Base-by-base conservation (phyloP, 2,888 invertebrate genomes). In the Lithophane semibrunnea region DNA sequence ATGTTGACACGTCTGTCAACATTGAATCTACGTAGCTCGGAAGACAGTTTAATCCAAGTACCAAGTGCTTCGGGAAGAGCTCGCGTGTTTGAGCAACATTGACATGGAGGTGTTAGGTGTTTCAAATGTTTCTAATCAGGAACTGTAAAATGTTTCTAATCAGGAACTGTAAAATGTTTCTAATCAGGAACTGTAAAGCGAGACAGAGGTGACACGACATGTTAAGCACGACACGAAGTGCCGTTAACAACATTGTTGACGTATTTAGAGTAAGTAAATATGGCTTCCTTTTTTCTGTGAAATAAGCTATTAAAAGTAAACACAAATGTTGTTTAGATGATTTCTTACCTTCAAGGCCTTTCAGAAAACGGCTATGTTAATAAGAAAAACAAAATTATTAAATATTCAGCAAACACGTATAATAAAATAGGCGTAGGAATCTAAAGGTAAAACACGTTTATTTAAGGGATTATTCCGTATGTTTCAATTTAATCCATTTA, bases 401-500 rank as follows among this genome's bases (percentile, higher is more conserved):
- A 65, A 65, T 52, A 37, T 75, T 52, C 52, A 73, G 29, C 12
- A 73, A 63, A 70, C 3, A 24, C 12, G n/a, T 8, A 44, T 44
- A 44, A 16, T 29, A 29, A 29, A 29, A 29, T 37, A 72, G 49
- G 54, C 66, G 49, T 69, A 54, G 47, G 63, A 75, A 68, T 29
- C 29, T 21, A 49, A 61, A 56, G 61, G 65, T 49, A 70, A 64
- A 42, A 12, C 3, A 9, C 44, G 54, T 54, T 74, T 63, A 78
- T 72, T 37, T 68, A 80, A 75, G 77, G 37, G 73, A 56, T 75
- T 47, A 70, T 37, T 66, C 68, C 8, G 56, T 77, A 65, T 80
- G 64, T 81, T 83, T 83, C 76, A 87, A 83, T 87, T 81, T 67
- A 80, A 82, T 83, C 81, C 73, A 58, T 75, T 85, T 47, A 79